Conservation (phyloP, 2,797 vertebrate genomes). For the Sebastes steindachneri region DNA sequence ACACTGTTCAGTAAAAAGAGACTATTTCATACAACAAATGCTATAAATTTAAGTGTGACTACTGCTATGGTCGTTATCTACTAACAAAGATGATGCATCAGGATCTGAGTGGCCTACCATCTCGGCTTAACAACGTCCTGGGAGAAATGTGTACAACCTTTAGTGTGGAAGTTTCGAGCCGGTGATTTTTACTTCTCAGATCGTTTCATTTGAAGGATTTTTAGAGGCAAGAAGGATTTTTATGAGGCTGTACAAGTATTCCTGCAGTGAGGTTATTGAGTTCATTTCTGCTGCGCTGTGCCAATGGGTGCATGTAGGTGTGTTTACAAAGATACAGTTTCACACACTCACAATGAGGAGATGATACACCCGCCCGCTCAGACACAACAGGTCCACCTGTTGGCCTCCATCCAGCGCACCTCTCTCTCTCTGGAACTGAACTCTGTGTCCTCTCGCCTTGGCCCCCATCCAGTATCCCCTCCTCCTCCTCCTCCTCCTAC, state of each 20-base stretch:
- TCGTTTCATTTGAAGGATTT: neutral
- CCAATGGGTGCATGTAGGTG: neutral
- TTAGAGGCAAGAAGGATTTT: neutral
- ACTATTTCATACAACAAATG: no score
- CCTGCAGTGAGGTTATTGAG: neutral
- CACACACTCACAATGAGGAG: constrained; percentile 6
- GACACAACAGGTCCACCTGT: constrained; percentile 55
- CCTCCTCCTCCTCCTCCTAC: constrained; percentile 2
- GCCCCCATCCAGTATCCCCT: constrained; percentile 40
- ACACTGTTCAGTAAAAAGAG: no score
- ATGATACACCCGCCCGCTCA: constrained; percentile 14
- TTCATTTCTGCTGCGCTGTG: neutral
- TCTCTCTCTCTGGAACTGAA: constrained; percentile 36
- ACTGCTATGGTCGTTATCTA: neutral
- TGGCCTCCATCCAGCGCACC: constrained; percentile 32
- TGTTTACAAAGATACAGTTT: constrained; percentile 20
- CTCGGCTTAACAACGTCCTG: neutral
- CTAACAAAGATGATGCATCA: neutral
- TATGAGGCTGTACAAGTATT: neutral
- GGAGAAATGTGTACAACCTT: neutral
- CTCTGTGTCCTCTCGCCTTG: constrained; percentile 52
- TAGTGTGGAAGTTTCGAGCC: neutral
- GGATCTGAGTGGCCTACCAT: neutral
- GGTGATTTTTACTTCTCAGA: neutral
- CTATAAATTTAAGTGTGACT: no score